Evolutionary conservation across 2,797 vertebrate species (phyloP).

Genomic region (Hypotaenidia okinawae): DNA sequence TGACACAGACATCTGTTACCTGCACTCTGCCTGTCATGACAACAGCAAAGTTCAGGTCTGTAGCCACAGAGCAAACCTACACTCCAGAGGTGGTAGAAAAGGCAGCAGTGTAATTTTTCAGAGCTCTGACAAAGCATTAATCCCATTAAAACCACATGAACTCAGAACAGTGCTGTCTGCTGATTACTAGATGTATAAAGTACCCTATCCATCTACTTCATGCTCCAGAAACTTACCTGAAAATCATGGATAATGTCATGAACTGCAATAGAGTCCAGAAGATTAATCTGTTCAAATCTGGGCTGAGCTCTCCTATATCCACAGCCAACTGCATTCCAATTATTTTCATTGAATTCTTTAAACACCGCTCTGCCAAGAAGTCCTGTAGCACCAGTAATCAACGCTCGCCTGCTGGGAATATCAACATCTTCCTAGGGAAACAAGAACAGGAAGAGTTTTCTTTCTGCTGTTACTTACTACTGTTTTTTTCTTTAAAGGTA

Average conservation of each 20-base stretch:
- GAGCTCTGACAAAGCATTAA: background rate
- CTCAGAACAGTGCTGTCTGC: background rate
- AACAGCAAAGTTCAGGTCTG: background rate
- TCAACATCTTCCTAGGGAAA: slow-evolving; percentile 82
- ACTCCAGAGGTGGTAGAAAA: background rate
- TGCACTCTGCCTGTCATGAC: background rate
- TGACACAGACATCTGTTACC: rapidly evolving
- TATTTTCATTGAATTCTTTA: slow-evolving; percentile 87
- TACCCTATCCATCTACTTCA: background rate
- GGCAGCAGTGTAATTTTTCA: rapidly evolving
- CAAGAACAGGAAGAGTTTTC: background rate
- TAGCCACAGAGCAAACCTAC: background rate
- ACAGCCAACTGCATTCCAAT: slow-evolving; percentile 87
- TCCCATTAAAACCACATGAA: rapidly evolving
- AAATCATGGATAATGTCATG: slow-evolving; percentile 84
- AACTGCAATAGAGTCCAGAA: slow-evolving; percentile 87
- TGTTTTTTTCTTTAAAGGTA: background rate
- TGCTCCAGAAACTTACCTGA: slow-evolving; percentile 79
- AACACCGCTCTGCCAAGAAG: slow-evolving; percentile 91
- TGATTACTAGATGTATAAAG: rapidly evolving
- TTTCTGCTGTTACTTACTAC: background rate
- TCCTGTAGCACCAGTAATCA: slow-evolving; percentile 93
- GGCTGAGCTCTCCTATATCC: slow-evolving; percentile 89
- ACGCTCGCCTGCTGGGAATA: slow-evolving; percentile 76
- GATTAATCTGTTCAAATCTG: slow-evolving; percentile 87